These are phyloP conservation scores for Lumbricus terrestris DNA, from an alignment of 2,888 invertebrate species.

Conservation along the genomic window DNA sequence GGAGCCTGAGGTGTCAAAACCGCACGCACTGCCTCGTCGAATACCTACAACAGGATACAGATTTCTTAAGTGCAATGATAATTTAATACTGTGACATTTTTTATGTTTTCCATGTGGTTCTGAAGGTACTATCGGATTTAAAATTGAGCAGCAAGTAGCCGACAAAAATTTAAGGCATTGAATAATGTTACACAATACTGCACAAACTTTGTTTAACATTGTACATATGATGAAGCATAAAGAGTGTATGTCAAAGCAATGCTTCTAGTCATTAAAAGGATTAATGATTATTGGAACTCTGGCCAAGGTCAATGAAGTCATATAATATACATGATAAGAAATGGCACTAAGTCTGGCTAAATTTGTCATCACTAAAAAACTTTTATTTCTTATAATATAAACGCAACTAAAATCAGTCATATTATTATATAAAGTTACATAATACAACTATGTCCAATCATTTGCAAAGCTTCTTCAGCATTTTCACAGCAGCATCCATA, in stretches of 20 bases:
- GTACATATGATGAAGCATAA: no score
- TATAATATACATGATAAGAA: neutral
- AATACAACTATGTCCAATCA: neutral
- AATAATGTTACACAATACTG: neutral
- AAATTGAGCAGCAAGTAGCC: neutral
- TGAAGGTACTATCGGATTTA: neutral
- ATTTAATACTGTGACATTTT: neutral
- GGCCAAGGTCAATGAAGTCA: neutral
- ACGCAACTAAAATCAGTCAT: neutral
- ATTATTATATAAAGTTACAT: neutral
- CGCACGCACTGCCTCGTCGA: constrained; percentile 96
- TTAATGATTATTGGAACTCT: neutral
- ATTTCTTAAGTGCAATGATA: neutral
- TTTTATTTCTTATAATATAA: neutral
- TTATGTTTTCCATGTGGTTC: neutral
- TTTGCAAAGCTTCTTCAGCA: neutral
- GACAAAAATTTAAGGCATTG: neutral
- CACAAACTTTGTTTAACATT: neutral
- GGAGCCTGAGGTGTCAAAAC: constrained; percentile 91
- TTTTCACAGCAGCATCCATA: neutral
- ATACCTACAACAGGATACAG: constrained; percentile 70
- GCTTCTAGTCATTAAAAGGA: no score
- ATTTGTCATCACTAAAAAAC: neutral
- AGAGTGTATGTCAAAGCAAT: no score
- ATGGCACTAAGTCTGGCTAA: neutral